Evolutionary conservation across 2,888 invertebrate species (phyloP), one percentile per base, ranked within the genome.

Genomic region (Tanypteryx hageni): DNA sequence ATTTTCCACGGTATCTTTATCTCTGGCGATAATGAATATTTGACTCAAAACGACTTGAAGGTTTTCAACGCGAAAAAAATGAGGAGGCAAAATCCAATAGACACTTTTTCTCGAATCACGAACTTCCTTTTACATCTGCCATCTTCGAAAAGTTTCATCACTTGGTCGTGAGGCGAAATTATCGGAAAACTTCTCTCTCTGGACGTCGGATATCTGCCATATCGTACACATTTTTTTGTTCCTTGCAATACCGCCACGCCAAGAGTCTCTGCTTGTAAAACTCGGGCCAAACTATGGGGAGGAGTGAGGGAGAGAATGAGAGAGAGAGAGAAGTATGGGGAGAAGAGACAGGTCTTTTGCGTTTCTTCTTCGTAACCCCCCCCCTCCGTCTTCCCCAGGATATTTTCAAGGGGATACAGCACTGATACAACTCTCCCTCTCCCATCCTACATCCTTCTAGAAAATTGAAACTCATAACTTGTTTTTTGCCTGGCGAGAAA

Each of bases 381-480:
- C 44, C 44, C 2, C 9, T n/a, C n/a, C n/a, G n/a, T n/a, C 68
- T 68, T 8, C 22, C 22, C 76, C 13, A 10, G 76, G 76, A 27
- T 22, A 76, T 76, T 76, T 76, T 68, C 68, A 22, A n/a, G 18
- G n/a, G n/a, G 68, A 18, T 16, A n/a, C 18, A 68, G 68, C 22
- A n/a, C 68, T 68, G 13, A 61, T 61, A 31, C 18, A 18, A 27
- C 86, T 64, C 31, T 86, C 89, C 31, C 64, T 22, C 61, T n/a
- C 83, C 16, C 11, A 44, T 44, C 44, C 44, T 61, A 86, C 86
- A 89, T 44, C n/a, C 76, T 27, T 22, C 76, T 22, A 13, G 64
- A 89, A 89, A 64, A 89, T 89, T 89, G 89, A 64, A 89, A 89
- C 89, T 89, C 64, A 11, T 44, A 83, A 11, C 27, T 44, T 64